Evolutionary conservation across 2,797 vertebrate genomes (phyloP).

Genomic region (Scarus forsteni): DNA sequence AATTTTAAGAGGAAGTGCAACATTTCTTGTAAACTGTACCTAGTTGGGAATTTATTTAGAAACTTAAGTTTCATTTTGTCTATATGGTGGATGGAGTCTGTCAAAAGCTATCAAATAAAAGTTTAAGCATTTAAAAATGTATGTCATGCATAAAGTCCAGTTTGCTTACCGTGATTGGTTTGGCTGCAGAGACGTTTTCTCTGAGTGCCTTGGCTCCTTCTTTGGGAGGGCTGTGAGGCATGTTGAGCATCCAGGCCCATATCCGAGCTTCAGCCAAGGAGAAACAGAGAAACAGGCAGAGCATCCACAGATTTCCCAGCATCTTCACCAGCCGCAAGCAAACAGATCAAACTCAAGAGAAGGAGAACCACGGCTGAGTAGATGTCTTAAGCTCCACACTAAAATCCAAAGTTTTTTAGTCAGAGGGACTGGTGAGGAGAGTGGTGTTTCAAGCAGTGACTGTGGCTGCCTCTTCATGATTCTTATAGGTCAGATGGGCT

Average conservation of each 20-base stretch:
- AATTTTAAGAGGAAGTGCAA: too few species aligned
- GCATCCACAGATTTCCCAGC: constrained; percentile 61
- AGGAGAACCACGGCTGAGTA: not conserved
- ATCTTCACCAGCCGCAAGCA: constrained; percentile 46
- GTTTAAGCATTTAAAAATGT: too few species aligned
- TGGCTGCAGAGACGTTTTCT: constrained; percentile 51
- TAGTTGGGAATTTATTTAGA: too few species aligned
- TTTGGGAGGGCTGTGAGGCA: constrained; percentile 83
- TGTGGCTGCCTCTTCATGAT: constrained; percentile 46
- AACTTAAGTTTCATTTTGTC: too few species aligned
- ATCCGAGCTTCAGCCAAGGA: constrained; percentile 75
- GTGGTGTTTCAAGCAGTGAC: constrained; percentile 31
- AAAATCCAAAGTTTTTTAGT: constrained; percentile 7
- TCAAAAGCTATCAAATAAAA: too few species aligned
- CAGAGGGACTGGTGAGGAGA: constrained; percentile 14
- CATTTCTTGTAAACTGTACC: too few species aligned
- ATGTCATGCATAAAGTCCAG: not conserved
- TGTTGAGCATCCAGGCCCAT: constrained; percentile 89
- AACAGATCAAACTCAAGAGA: not conserved
- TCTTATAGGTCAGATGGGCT: constrained; percentile 76
- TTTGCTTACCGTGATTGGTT: constrained; percentile 68
- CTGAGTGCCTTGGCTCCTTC: constrained; percentile 62
- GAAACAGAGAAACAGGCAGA: constrained; percentile 70
- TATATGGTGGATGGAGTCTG: too few species aligned
- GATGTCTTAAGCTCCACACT: not conserved